Percentiles rank a stretch among this genome's conserved stretches.
phyloP scores from a whole-genome alignment of 2,113 vertebrate species.

The Zosterops borbonicus region DNA sequence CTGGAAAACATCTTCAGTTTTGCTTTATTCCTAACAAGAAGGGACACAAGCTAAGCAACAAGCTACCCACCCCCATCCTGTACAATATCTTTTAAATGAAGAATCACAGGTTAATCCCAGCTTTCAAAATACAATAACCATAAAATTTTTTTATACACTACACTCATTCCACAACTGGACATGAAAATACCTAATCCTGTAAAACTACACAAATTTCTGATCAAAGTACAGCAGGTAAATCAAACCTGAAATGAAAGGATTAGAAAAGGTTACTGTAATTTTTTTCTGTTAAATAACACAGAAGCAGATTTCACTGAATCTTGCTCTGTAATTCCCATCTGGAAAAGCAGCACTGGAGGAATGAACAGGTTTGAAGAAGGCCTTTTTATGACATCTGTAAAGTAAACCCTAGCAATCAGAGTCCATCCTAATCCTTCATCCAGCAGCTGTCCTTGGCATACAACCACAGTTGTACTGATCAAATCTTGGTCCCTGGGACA shows the following conservation, averaged over 20 bases:
- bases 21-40: neutral
- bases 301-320: constrained; percentile 90
- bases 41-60: neutral
- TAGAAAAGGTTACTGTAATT: constrained; percentile 78
- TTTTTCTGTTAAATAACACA: constrained; percentile 83
- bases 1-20: neutral
- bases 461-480: neutral
- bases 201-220: constrained; percentile 81
- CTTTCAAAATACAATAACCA: constrained; percentile 77
- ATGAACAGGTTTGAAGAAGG: constrained; percentile 68
- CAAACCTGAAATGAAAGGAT: constrained; percentile 86
- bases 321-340: constrained; percentile 78
- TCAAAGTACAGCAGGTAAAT: constrained; percentile 86
- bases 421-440: constrained; percentile 49
- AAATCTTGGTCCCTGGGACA: neutral
- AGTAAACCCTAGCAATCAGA: constrained; percentile 60
- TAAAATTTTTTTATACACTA: constrained; percentile 64
- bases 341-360: constrained; percentile 66
- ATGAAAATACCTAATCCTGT: constrained; percentile 84
- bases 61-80: neutral
- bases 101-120: constrained; percentile 84
- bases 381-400: constrained; percentile 69
- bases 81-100: constrained; percentile 76
- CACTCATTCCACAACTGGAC: constrained; percentile 83
- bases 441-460: constrained; percentile 45